A percentile compares a stretch with the other conserved stretches of the same genome.
Evolutionary conservation across 2,797 vertebrate species (phyloP).

Genomic region (Morelia viridis): DNA sequence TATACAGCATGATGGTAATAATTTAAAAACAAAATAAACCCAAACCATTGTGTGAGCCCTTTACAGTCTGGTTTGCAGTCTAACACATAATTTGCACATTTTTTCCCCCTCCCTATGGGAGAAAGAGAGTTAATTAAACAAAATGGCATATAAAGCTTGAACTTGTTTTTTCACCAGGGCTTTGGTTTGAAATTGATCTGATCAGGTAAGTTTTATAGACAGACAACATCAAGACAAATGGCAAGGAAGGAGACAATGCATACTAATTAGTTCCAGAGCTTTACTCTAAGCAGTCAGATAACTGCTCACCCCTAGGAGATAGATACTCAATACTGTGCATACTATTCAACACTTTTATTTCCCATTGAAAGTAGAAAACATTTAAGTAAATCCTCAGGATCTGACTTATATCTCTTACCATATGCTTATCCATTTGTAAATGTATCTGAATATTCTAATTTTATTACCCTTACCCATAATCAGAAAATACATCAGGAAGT

Average conservation of each 20-base stretch:
- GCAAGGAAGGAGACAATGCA: slow-evolving; percentile 65
- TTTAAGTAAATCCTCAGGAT: background rate
- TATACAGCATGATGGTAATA: background rate
- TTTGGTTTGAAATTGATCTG: slow-evolving; percentile 64
- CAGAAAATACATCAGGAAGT: slow-evolving; percentile 72
- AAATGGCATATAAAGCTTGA: slow-evolving; percentile 27
- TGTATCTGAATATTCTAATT: slow-evolving; percentile 69
- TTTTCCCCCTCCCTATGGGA: background rate
- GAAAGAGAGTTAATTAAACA: background rate
- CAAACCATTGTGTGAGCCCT: background rate
- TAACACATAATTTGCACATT: background rate
- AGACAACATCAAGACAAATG: slow-evolving; percentile 63
- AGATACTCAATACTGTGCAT: background rate
- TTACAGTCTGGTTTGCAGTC: background rate
- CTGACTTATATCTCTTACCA: slow-evolving; percentile 7
- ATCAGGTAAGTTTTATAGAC: slow-evolving; percentile 58
- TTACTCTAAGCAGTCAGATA: slow-evolving; percentile 58
- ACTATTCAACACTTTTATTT: slow-evolving; percentile 1
- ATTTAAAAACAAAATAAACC: background rate
- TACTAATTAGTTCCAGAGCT: slow-evolving; percentile 65
- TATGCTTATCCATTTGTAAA: slow-evolving; percentile 45
- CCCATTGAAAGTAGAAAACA: background rate
- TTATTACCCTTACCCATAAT: slow-evolving; percentile 69
- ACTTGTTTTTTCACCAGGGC: slow-evolving; percentile 56
- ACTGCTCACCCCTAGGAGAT: slow-evolving; percentile 26